Conservation (phyloP, 2,888 invertebrate species). For the Zelleria hepariella region DNA sequence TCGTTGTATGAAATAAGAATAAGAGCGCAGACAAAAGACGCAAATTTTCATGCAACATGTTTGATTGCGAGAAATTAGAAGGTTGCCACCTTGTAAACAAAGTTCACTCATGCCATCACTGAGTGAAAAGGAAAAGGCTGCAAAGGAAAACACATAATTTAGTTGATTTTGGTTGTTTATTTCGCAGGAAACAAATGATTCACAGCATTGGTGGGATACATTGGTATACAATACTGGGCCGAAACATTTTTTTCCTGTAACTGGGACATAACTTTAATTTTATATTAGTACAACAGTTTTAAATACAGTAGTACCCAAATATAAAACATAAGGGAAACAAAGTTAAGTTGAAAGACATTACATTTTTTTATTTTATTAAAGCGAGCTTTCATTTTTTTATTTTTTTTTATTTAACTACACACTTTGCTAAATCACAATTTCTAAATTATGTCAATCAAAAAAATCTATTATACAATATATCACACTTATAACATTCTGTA, state of each 20-base stretch:
- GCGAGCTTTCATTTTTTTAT: slow-evolving; percentile 51
- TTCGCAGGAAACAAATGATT: slow-evolving; percentile 71
- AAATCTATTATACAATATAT: slow-evolving; percentile 47
- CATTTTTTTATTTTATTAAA: slow-evolving; percentile 55
- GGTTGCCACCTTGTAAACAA: neutral
- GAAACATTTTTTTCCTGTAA: slow-evolving; percentile 58
- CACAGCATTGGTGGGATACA: slow-evolving; percentile 72
- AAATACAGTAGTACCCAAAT: slow-evolving; percentile 63
- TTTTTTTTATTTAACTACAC: slow-evolving; percentile 54
- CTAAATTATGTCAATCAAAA: slow-evolving; percentile 55
- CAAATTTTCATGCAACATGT: no score
- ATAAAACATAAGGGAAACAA: slow-evolving; percentile 62
- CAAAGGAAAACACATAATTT: slow-evolving; percentile 27
- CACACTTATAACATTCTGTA: slow-evolving; percentile 69
- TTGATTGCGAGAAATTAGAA: neutral
- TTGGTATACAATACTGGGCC: slow-evolving; percentile 62
- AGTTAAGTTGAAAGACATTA: slow-evolving; percentile 49
- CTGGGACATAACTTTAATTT: slow-evolving; percentile 37
- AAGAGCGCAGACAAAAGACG: no score
- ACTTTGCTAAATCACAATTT: slow-evolving; percentile 69
- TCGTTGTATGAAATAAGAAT: no score
- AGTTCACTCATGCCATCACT: neutral
- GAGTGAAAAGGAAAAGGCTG: slow-evolving; percentile 12
- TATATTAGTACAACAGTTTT: slow-evolving; percentile 59
- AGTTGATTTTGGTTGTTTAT: slow-evolving; percentile 64